Evolutionary conservation across 64 coral and sea anemone genomes (phyloP).

Genomic region (Stichodactyla mertensii): DNA sequence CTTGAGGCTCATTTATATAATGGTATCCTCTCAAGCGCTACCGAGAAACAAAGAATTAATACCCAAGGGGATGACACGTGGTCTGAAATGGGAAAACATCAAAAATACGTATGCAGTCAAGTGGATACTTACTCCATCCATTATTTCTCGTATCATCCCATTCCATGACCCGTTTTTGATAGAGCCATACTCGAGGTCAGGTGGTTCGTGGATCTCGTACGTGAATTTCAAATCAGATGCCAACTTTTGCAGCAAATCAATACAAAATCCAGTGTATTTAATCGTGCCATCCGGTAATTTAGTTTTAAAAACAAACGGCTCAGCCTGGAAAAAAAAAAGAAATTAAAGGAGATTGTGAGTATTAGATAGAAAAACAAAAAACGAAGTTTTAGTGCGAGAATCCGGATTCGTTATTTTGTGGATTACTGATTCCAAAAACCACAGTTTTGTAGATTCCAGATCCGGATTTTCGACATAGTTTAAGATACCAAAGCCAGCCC

Average conservation of each 20-base stretch:
- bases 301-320: neutral
- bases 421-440: too few relatives aligned
- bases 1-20: too few relatives aligned
- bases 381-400: too few relatives aligned
- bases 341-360: too few relatives aligned
- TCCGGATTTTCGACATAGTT: too few relatives aligned
- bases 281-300: neutral
- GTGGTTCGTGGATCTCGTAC: constrained; percentile 24
- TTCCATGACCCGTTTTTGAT: constrained; percentile 24
- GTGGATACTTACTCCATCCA: neutral
- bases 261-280: constrained; percentile 11
- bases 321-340: neutral
- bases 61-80: too few relatives aligned
- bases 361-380: neutral
- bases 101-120: neutral
- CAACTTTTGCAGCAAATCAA: constrained; percentile 26
- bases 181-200: constrained; percentile 20
- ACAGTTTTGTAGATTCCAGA: too few relatives aligned
- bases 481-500: too few relatives aligned
- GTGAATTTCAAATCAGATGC: constrained; percentile 26
- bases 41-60: too few relatives aligned
- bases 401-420: too few relatives aligned
- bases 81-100: too few relatives aligned
- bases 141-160: constrained; percentile 30
- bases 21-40: too few relatives aligned